Conservation (phyloP, 2,797 vertebrate genomes). For the Thamnophis elegans region DNA sequence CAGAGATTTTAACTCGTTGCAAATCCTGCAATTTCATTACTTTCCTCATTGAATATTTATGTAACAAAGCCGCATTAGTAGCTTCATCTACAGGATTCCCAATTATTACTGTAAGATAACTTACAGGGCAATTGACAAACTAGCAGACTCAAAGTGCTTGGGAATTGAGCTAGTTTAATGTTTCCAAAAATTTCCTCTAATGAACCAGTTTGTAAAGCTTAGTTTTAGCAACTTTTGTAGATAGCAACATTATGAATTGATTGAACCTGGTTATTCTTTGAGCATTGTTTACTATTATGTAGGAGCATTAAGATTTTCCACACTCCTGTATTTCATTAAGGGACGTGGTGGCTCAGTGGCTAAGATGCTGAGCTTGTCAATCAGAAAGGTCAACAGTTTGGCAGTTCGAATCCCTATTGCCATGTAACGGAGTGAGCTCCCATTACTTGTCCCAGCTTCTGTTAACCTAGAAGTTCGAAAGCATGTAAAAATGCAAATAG, state of each 20-base stretch:
- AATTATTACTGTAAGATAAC: background rate
- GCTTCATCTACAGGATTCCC: slow-evolving; percentile 7
- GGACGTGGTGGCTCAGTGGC: too few species aligned
- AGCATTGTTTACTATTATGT: background rate
- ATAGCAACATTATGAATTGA: background rate
- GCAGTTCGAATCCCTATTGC: too few species aligned
- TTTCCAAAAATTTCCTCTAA: background rate
- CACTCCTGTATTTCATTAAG: background rate
- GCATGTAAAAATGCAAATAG: too few species aligned
- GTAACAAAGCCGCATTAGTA: background rate
- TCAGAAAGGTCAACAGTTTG: too few species aligned
- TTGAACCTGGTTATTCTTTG: background rate
- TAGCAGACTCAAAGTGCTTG: background rate
- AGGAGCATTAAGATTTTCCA: background rate
- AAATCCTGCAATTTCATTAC: slow-evolving; percentile 39
- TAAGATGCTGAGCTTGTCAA: too few species aligned
- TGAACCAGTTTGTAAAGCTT: slow-evolving; percentile 15
- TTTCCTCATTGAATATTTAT: slow-evolving; percentile 26
- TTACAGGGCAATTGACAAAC: slow-evolving; percentile 20
- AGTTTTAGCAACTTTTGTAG: background rate
- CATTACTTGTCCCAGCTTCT: too few species aligned
- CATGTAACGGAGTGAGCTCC: too few species aligned
- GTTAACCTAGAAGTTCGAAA: too few species aligned
- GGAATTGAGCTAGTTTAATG: slow-evolving; percentile 15
- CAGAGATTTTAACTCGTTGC: slow-evolving; percentile 43